Percentiles rank a stretch among this genome's conserved stretches.
Conservation (phyloP, 2,113 vertebrate genomes). For the Grammomys surdaster region DNA sequence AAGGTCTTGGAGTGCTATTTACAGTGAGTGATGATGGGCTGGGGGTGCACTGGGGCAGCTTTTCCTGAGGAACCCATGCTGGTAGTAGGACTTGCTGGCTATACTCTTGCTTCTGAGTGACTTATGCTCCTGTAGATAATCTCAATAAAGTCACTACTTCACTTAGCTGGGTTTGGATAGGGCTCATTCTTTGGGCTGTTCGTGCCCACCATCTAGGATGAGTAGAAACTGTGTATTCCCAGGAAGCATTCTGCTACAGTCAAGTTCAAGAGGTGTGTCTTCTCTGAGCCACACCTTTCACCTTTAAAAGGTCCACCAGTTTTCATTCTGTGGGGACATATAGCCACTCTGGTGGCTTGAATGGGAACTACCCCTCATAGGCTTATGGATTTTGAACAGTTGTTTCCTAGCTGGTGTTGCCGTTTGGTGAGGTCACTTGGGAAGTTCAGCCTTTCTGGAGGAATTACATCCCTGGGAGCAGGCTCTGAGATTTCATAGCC, state of each 20-base stretch:
- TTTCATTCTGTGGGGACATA: fast-evolving
- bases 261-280: background rate
- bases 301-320: fast-evolving
- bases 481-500: background rate
- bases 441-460: background rate
- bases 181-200: background rate
- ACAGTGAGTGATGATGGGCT: background rate
- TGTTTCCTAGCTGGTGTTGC: background rate
- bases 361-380: background rate
- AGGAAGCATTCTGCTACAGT: background rate
- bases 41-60: no score
- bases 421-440: background rate
- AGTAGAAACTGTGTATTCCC: background rate
- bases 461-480: no score
- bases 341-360: background rate
- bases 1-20: background rate
- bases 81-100: background rate
- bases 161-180: background rate
- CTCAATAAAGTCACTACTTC: background rate
- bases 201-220: background rate
- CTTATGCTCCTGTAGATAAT: no score
- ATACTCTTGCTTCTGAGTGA: background rate
- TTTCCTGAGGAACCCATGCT: background rate
- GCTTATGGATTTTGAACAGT: background rate
- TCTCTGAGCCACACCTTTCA: background rate